A percentile compares a stretch with the other conserved stretches of the same genome.
Conservation (phyloP, 2,797 vertebrate species). For the Typhlichthys subterraneus region DNA sequence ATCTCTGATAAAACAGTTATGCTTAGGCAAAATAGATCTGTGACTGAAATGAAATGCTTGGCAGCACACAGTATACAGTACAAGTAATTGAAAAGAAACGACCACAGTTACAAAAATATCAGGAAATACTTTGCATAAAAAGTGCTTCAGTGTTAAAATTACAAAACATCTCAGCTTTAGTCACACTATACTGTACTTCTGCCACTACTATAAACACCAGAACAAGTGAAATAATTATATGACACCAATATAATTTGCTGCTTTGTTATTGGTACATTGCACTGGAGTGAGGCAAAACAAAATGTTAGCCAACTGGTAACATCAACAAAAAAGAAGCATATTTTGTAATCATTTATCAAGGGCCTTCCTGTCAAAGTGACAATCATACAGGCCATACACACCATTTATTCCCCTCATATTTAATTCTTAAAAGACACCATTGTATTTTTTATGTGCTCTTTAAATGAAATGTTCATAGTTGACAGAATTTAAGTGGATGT, state of each 20-base stretch:
- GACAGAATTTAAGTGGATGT: slow-evolving; percentile 18
- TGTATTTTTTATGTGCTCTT: slow-evolving; percentile 28
- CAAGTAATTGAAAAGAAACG: slow-evolving; percentile 43
- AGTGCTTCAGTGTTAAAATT: slow-evolving; percentile 81
- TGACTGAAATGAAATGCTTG: slow-evolving; percentile 41
- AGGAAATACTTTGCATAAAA: slow-evolving; percentile 78
- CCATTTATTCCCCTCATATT: slow-evolving; percentile 2
- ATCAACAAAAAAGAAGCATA: slow-evolving; percentile 27
- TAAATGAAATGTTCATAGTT: slow-evolving; percentile 16
- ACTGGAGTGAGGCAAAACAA: slow-evolving; percentile 64
- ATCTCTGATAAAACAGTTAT: slow-evolving; percentile 27
- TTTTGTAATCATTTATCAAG: slow-evolving; percentile 16
- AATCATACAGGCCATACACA: slow-evolving; percentile 49
- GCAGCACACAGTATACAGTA: slow-evolving; percentile 32
- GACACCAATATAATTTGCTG: slow-evolving; percentile 17
- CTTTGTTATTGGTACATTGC: slow-evolving; percentile 62
- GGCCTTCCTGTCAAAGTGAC: slow-evolving; percentile 55
- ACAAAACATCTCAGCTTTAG: slow-evolving; percentile 64
- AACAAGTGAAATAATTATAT: slow-evolving; percentile 34
- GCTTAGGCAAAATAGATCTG: slow-evolving; percentile 37
- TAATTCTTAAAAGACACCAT: slow-evolving; percentile 35
- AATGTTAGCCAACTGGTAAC: slow-evolving; percentile 26
- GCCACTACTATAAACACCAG: slow-evolving; percentile 32
- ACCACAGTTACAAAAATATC: slow-evolving; percentile 77
- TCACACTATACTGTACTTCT: slow-evolving; percentile 43